Evolutionary conservation across 2,888 invertebrate species (phyloP).

Genomic region (Drosophila recens): DNA sequence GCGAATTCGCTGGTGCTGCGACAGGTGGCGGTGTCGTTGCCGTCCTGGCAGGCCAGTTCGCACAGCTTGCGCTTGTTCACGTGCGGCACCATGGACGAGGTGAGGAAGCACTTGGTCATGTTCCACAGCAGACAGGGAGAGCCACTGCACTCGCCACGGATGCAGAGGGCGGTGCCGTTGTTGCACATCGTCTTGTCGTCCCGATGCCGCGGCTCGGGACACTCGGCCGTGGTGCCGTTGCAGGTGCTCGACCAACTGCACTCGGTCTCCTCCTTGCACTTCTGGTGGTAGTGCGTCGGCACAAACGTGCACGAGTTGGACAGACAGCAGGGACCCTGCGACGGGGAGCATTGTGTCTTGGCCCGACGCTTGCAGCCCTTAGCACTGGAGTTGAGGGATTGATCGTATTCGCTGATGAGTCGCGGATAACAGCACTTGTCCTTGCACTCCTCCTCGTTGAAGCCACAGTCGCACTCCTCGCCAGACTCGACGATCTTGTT

Average conservation of each 20-base stretch:
- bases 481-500: slow-evolving; percentile 99
- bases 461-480: slow-evolving; percentile 99
- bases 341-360: slow-evolving; percentile 93
- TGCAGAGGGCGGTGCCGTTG: slow-evolving; percentile 94
- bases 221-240: slow-evolving; percentile 93
- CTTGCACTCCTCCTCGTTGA: slow-evolving; percentile 95
- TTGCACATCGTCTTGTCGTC: slow-evolving; percentile 97
- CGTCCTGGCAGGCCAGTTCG: slow-evolving; percentile 98
- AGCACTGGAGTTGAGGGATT: slow-evolving; percentile 89
- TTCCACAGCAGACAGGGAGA: slow-evolving; percentile 98
- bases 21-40: slow-evolving; percentile 90
- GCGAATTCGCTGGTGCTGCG: slow-evolving; percentile 96
- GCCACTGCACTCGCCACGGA: slow-evolving; percentile 96
- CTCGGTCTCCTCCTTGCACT: slow-evolving; percentile 94
- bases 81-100: slow-evolving; percentile 90
- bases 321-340: slow-evolving; percentile 98
- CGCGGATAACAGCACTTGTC: slow-evolving; percentile 97
- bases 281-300: slow-evolving; percentile 87
- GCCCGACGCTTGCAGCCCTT: slow-evolving; percentile 92
- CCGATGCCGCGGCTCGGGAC: slow-evolving; percentile 93
- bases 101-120: slow-evolving; percentile 97
- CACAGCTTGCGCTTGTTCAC: slow-evolving; percentile 95
- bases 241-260: slow-evolving; percentile 96
- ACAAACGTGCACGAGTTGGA: slow-evolving; percentile 92
- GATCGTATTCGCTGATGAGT: slow-evolving; percentile 89